phyloP scores from a whole-genome alignment of 2,113 vertebrate genomes.

The Probosciger aterrimus region DNA sequence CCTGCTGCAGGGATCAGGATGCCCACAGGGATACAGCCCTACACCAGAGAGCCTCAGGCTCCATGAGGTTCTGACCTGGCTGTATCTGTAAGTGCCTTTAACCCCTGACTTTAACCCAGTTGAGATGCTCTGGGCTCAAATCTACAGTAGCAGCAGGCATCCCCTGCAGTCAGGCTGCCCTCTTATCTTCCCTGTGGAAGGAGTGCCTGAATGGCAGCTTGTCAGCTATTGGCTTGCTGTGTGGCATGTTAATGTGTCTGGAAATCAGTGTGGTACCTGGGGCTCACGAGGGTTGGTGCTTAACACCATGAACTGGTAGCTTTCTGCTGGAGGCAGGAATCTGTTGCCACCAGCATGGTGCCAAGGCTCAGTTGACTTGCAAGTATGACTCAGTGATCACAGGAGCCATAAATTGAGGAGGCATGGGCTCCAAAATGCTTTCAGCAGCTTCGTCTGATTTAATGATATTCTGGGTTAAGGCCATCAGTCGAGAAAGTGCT shows the following conservation, averaged over 20 bases:
- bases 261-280: rapidly evolving
- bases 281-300: rapidly evolving
- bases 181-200: not conserved
- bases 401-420: not conserved
- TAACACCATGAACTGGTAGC: rapidly evolving
- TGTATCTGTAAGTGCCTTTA: not conserved
- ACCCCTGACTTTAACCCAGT: not conserved
- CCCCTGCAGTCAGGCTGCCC: not conserved
- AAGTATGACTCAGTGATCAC: not conserved
- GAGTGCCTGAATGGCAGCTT: not conserved
- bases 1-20: rapidly evolving
- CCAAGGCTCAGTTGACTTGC: not conserved
- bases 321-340: not conserved
- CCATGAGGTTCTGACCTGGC: not conserved
- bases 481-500: not conserved
- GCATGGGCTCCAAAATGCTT: not conserved
- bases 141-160: not conserved
- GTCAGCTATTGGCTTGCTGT: not conserved
- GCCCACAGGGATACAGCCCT: rapidly evolving
- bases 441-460: not conserved
- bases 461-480: not conserved
- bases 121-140: not conserved
- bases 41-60: not conserved
- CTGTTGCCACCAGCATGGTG: not conserved
- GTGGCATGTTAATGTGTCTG: rapidly evolving